phyloP scores from a whole-genome alignment of 2,888 invertebrate genomes.

The Byasa hedistus region DNA sequence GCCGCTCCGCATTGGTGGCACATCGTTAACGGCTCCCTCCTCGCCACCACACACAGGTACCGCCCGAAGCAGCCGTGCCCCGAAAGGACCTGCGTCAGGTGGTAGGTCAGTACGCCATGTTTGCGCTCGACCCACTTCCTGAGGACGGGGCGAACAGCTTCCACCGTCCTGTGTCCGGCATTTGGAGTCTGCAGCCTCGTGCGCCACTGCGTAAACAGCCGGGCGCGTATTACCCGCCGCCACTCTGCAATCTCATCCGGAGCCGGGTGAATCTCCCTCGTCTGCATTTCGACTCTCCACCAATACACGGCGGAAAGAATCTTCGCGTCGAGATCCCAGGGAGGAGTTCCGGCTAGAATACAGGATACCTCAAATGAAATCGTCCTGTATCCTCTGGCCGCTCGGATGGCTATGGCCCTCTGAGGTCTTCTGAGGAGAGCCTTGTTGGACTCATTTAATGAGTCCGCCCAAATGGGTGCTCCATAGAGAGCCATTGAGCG shows the following conservation, averaged over 20 bases:
- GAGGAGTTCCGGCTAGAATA: conserved; percentile 25
- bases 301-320: too few relatives aligned
- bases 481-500: conserved; percentile 27
- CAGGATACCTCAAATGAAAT: conserved; percentile 30
- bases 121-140: too few relatives aligned
- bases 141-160: neutral
- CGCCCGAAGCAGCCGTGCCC: conserved; percentile 1
- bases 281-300: neutral
- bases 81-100: conserved; percentile 2
- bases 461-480: neutral
- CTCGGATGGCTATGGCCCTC: conserved; percentile 23
- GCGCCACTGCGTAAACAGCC: too few relatives aligned
- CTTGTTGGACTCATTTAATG: neutral
- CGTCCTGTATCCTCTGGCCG: conserved; percentile 27
- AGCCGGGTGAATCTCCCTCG: neutral
- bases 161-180: too few relatives aligned
- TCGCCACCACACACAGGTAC: too few relatives aligned
- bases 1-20: too few relatives aligned
- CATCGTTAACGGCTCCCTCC: too few relatives aligned
- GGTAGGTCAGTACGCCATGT: neutral
- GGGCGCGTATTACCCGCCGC: conserved; percentile 4
- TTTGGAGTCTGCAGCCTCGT: too few relatives aligned
- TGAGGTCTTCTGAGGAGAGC: conserved; percentile 3
- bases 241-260: neutral
- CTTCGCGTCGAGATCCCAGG: conserved; percentile 31